Percentiles rank a stretch among this genome's conserved stretches.
phyloP scores from a whole-genome alignment of 2,888 invertebrate species.

The Prosopocoilus inquinatus region DNA sequence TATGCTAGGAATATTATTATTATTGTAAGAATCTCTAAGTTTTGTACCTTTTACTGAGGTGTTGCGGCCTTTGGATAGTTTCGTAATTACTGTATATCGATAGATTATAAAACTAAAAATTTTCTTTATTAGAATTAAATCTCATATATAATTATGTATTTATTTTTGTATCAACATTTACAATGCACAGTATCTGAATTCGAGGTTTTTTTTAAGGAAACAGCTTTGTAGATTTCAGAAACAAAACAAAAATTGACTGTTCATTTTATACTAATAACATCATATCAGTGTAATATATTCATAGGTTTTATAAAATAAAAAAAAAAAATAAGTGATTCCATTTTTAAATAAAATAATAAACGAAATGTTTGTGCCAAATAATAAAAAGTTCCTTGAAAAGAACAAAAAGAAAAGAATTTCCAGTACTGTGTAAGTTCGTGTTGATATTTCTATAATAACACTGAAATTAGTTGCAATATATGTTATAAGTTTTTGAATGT shows the following conservation, averaged over 20 bases:
- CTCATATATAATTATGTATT: conserved; percentile 7
- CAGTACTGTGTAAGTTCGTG: background rate
- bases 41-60: conserved; percentile 15
- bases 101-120: background rate
- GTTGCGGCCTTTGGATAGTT: conserved; percentile 42
- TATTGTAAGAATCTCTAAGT: conserved; percentile 24
- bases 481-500: conserved; percentile 34
- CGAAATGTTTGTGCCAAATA: too few relatives aligned
- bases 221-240: too few relatives aligned
- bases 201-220: too few relatives aligned
- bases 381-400: too few relatives aligned
- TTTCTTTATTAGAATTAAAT: background rate
- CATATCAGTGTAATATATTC: too few relatives aligned
- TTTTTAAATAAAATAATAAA: too few relatives aligned
- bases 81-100: conserved; percentile 17
- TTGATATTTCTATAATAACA: conserved; percentile 5
- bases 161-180: conserved; percentile 6
- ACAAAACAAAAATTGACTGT: too few relatives aligned
- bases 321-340: too few relatives aligned
- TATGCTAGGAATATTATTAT: conserved; percentile 32
- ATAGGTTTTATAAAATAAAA: too few relatives aligned
- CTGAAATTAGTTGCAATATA: conserved; percentile 9
- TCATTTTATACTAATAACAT: too few relatives aligned
- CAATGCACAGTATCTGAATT: too few relatives aligned
- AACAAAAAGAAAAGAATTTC: too few relatives aligned